phyloP scores from a whole-genome alignment of 2,797 vertebrate genomes.

The Acanthurus tractus region DNA sequence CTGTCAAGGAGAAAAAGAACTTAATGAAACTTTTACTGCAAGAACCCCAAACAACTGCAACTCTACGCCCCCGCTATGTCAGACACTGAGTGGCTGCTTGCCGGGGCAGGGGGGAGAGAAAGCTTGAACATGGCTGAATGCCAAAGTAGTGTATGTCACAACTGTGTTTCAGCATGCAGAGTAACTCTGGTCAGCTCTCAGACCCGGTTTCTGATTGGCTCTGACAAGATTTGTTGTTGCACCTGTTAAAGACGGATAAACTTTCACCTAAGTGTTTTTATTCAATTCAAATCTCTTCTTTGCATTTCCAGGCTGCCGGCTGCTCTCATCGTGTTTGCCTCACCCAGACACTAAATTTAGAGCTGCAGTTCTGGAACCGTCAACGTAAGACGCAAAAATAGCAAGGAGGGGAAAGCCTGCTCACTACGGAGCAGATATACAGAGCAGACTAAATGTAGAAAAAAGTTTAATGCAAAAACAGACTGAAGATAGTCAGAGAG shows the following conservation, averaged over 20 bases:
- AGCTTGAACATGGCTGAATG: not conserved
- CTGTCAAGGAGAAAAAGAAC: not conserved
- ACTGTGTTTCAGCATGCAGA: slow-evolving; percentile 7
- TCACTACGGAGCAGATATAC: slow-evolving; percentile 22
- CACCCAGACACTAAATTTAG: slow-evolving; percentile 68
- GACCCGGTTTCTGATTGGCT: not conserved
- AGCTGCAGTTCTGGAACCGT: slow-evolving; percentile 53
- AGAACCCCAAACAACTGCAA: not conserved
- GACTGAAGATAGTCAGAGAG: slow-evolving; percentile 3
- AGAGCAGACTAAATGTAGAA: not conserved
- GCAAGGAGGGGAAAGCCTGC: slow-evolving; percentile 54
- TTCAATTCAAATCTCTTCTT: slow-evolving; percentile 21
- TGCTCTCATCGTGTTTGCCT: slow-evolving; percentile 43
- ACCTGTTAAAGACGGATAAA: slow-evolving; percentile 48
- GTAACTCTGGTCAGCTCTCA: not conserved
- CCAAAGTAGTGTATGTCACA: not conserved
- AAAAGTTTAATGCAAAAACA: slow-evolving; percentile 28
- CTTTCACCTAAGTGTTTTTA: slow-evolving; percentile 36
- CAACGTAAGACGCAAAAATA: slow-evolving; percentile 68
- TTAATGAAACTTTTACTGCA: not conserved
- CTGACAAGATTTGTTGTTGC: not conserved
- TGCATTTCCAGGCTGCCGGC: slow-evolving; percentile 7
- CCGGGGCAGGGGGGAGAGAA: not conserved
- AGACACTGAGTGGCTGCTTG: too few relatives aligned
- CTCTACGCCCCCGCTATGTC: not conserved